Base-by-base conservation (phyloP, 92 coral and sea anemone genomes). In the Umimayanthus chanpuru region DNA sequence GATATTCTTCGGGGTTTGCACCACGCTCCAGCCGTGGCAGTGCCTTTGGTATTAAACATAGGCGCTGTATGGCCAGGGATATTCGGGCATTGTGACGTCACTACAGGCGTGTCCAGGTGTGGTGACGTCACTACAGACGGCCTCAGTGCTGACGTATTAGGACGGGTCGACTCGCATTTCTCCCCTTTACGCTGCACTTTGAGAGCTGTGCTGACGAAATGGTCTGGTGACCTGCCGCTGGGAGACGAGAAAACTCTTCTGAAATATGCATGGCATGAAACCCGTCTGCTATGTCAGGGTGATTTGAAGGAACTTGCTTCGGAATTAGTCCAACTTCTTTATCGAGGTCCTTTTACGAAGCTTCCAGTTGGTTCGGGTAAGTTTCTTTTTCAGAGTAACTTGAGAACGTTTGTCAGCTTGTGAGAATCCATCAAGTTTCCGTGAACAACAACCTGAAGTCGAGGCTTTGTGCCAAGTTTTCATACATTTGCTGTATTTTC, bases 11-110 rank as follows among this genome's bases (percentile, higher is more conserved):
- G 93, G 77, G 73, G 82, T 26, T 83, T 91, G 76, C 88, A 93
- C 78, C 49, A 80, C 50, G 66, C 26, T 4, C 93, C 94, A 20
- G 89, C 88, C 6, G 77, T 88, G 12, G 95, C 79, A 14, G 47
- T 90, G 26, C 91, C 90, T 86, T 85, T 92, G 14, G 66, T 93
- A 74, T 81, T 94, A 49, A 71, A 95, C 83, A 88, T 97, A 53
- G 91, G 87, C 47, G 86, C 95, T 7, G 98, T 94, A 9, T 95
- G 99, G 99, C 96, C 98, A 21, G 85, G 89, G 30, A 91, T 93
- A 71, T 88, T 97, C 49, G 40, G 72, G 25, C 49, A 82, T 39
- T 32, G 90, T 7, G 38, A 86, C 77, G 43, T 72, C 11, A 58
- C 44, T 41, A 66, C 56, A 25, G 26, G 55, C 40, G 41, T 28